Evolutionary conservation across 2,797 vertebrate genomes (phyloP).

Genomic region (Hypotaenidia okinawae): DNA sequence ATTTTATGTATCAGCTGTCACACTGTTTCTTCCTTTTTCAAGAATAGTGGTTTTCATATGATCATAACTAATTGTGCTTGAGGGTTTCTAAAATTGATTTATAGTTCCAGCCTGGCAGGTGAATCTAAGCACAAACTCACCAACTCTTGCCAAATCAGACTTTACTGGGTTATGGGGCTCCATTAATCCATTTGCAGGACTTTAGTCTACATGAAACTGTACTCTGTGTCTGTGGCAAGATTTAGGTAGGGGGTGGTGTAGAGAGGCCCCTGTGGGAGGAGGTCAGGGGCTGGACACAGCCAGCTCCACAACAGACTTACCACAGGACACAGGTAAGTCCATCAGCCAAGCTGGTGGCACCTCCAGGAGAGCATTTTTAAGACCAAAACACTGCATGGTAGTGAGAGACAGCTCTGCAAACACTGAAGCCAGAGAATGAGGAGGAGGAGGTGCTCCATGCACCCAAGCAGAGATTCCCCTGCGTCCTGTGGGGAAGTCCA

Average conservation of each 20-base stretch:
- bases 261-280: neutral
- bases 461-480: neutral
- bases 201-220: neutral
- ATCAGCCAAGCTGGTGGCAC: neutral
- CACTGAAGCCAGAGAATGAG: neutral
- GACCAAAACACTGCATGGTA: neutral
- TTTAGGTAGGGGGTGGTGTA: rapidly evolving
- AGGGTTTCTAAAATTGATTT: neutral
- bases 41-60: neutral
- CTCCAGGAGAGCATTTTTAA: neutral
- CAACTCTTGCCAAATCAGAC: neutral
- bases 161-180: neutral
- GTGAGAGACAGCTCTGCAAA: neutral
- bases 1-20: neutral
- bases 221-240: neutral
- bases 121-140: neutral
- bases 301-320: neutral
- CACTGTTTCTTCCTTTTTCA: neutral
- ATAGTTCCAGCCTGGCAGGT: neutral
- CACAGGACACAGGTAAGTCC: neutral
- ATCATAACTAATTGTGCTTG: neutral
- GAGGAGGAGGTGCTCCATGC: neutral
- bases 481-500: neutral
- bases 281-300: neutral
- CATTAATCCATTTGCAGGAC: neutral